Conservation (phyloP, 1,140 invertebrate species). For the Xylocopa sonorina region DNA sequence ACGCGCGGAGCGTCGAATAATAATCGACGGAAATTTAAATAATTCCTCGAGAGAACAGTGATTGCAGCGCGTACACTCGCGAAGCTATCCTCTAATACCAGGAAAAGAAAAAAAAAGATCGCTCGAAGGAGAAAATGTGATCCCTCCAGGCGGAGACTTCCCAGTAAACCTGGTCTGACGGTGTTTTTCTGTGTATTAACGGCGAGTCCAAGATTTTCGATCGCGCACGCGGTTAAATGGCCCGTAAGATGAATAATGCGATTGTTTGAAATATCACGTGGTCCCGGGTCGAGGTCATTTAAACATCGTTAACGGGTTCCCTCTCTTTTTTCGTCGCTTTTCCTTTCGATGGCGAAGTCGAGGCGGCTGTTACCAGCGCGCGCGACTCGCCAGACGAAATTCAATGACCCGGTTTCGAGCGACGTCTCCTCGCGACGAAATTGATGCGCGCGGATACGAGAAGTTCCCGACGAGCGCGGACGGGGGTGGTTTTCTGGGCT, state of each 20-base stretch:
- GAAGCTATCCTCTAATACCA: neutral
- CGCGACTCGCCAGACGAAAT: constrained; percentile 10
- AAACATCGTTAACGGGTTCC: constrained; percentile 33
- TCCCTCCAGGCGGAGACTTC: too few species aligned
- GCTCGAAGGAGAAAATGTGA: neutral
- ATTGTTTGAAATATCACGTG: constrained; percentile 30
- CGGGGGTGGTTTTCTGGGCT: too few species aligned
- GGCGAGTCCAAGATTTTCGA: neutral
- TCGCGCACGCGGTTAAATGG: constrained; percentile 16
- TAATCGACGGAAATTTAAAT: too few species aligned
- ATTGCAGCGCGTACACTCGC: neutral
- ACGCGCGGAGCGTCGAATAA: too few species aligned
- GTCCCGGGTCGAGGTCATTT: neutral
- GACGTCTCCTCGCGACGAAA: neutral
- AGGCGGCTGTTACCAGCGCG: neutral
- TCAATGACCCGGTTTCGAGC: constrained; percentile 25
- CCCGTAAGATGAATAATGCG: constrained; percentile 33
- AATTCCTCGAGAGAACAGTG: too few species aligned
- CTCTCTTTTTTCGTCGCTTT: neutral
- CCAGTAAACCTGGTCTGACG: neutral
- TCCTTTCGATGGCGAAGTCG: too few species aligned
- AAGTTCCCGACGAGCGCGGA: constrained; percentile 13
- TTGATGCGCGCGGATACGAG: constrained; percentile 12
- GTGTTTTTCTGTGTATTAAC: constrained; percentile 5
- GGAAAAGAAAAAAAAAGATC: neutral